phyloP scores from a whole-genome alignment of 2,797 vertebrate species.

The Falco rusticolus region DNA sequence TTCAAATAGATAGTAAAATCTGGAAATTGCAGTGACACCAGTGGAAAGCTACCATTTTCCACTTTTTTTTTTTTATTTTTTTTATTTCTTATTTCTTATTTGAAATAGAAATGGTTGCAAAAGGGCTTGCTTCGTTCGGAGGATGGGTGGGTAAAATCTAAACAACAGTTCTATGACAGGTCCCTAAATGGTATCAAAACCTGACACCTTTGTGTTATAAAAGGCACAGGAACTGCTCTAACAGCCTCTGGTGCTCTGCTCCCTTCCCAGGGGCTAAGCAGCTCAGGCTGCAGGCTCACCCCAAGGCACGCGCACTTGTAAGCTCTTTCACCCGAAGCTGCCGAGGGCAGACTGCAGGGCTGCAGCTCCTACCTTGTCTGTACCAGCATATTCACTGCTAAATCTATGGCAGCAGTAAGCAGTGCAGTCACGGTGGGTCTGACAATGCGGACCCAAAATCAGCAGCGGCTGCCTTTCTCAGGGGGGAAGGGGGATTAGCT shows the following conservation, averaged over 20 bases:
- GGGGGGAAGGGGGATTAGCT: background rate
- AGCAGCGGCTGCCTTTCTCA: no score
- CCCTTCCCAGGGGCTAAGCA: background rate
- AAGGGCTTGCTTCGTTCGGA: background rate
- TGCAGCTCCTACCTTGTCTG: background rate
- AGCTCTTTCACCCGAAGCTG: background rate
- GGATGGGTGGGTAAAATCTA: background rate
- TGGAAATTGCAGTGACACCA: background rate
- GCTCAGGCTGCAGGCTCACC: background rate
- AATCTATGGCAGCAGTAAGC: background rate
- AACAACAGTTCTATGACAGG: background rate
- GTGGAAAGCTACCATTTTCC: background rate
- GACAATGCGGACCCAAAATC: background rate
- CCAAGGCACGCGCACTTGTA: fast-evolving
- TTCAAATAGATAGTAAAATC: background rate
- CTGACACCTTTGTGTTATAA: background rate
- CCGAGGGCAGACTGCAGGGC: background rate
- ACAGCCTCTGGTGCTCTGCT: background rate
- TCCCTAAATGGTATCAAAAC: background rate
- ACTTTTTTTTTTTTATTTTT: background rate
- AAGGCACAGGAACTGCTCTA: background rate
- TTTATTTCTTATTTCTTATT: background rate
- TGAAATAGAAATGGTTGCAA: background rate
- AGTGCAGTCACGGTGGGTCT: fast-evolving
- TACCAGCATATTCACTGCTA: no score